Percentiles rank a stretch among this genome's conserved stretches.
These are phyloP conservation scores for Holacanthus passer DNA, from an alignment of 2,113 vertebrate genomes.

Conservation along the genomic window DNA sequence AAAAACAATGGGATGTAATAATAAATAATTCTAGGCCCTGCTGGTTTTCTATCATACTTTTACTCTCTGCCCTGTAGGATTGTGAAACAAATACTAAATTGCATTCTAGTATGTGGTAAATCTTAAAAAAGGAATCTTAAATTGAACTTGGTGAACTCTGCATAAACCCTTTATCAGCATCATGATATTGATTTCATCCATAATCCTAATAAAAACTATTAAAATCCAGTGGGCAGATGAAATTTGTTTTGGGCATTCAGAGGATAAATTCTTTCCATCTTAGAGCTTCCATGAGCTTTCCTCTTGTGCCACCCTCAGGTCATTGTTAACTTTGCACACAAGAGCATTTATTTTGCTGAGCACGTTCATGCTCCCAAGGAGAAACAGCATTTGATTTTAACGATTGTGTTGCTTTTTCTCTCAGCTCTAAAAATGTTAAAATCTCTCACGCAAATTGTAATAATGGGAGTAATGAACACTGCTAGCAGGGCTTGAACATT, in stretches of 20 bases:
- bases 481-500: not conserved
- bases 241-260: not conserved
- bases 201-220: not conserved
- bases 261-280: not conserved
- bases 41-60: not conserved
- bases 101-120: not conserved
- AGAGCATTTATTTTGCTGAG: not conserved
- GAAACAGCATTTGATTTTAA: not conserved
- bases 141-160: not conserved
- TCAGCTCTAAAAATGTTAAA: not conserved
- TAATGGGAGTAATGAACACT: not conserved
- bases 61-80: not conserved
- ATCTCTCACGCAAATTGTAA: not conserved
- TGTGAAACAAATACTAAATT: not conserved
- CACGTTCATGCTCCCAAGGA: not conserved
- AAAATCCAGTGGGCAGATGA: not conserved
- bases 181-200: not conserved
- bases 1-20: not conserved
- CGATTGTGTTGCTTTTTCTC: not conserved
- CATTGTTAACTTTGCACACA: not conserved
- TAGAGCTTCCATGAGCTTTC: not conserved
- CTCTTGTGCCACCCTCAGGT: conserved; percentile 29
- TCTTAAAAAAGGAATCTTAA: not conserved
- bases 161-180: not conserved
- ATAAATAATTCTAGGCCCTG: not conserved